Percentiles rank a stretch among this genome's conserved stretches.
phyloP scores from a whole-genome alignment of 2,888 invertebrate genomes.

The Oasisia sp. region DNA sequence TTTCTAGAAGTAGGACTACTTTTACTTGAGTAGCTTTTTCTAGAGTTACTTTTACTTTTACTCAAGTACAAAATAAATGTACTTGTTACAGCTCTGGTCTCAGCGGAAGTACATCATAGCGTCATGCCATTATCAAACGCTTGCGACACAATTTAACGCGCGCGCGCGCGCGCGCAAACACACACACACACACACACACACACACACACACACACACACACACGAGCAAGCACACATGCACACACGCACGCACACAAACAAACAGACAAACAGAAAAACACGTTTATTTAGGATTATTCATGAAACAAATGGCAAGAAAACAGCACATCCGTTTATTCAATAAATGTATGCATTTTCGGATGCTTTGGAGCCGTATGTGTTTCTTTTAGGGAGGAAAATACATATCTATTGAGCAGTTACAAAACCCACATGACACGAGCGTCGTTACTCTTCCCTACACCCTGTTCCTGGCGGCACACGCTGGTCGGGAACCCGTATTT shows the following conservation, averaged over 20 bases:
- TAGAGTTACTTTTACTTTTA: no score
- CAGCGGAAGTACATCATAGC: not conserved
- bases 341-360: not conserved
- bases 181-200: not conserved
- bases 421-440: not conserved
- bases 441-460: not conserved
- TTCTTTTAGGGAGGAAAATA: not conserved
- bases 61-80: no score
- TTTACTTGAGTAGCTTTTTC: no score
- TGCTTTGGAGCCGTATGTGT: not conserved
- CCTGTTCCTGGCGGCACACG: not conserved
- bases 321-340: not conserved
- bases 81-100: no score
- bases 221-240: not conserved
- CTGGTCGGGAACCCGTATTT: not conserved
- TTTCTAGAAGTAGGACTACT: no score
- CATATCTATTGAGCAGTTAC: not conserved
- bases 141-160: not conserved
- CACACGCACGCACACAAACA: not conserved
- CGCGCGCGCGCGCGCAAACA: not conserved
- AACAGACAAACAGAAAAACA: not conserved
- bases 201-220: not conserved
- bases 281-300: not conserved
- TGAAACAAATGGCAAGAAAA: not conserved
- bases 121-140: not conserved